These are phyloP conservation scores for Lasioglossum vierecki DNA, from an alignment of 2,888 invertebrate species.

Conservation along the genomic window DNA sequence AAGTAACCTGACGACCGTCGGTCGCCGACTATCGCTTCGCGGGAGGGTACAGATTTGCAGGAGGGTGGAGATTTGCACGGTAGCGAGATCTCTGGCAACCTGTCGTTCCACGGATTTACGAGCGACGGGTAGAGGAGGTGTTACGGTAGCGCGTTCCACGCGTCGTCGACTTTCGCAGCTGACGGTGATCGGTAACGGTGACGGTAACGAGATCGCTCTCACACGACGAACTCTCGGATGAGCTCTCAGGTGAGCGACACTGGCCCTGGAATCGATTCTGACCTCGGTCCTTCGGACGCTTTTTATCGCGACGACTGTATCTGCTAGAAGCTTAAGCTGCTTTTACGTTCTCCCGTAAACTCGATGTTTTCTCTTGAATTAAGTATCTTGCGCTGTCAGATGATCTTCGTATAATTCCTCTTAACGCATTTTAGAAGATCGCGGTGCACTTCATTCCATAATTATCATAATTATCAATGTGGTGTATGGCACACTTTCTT, in stretches of 20 bases:
- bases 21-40: constrained; percentile 41
- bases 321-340: background rate
- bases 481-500: too few relatives aligned
- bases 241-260: background rate
- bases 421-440: too few relatives aligned
- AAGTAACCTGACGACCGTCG: constrained; percentile 51
- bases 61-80: constrained; percentile 43
- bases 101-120: constrained; percentile 40
- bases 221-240: background rate
- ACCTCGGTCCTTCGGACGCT: constrained; percentile 13
- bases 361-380: background rate
- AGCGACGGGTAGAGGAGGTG: background rate
- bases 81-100: constrained; percentile 19
- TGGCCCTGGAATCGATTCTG: constrained; percentile 20
- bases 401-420: too few relatives aligned
- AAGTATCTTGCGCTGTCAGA: too few relatives aligned
- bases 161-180: constrained; percentile 24
- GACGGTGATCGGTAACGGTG: constrained; percentile 21
- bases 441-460: too few relatives aligned
- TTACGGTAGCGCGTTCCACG: constrained; percentile 28
- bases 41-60: constrained; percentile 58
- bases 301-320: background rate
- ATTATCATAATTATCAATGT: too few relatives aligned
- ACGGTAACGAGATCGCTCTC: constrained; percentile 42
- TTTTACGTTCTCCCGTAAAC: background rate